Base-by-base conservation (phyloP, 2,113 vertebrate species). In the Anthoscopus minutus region DNA sequence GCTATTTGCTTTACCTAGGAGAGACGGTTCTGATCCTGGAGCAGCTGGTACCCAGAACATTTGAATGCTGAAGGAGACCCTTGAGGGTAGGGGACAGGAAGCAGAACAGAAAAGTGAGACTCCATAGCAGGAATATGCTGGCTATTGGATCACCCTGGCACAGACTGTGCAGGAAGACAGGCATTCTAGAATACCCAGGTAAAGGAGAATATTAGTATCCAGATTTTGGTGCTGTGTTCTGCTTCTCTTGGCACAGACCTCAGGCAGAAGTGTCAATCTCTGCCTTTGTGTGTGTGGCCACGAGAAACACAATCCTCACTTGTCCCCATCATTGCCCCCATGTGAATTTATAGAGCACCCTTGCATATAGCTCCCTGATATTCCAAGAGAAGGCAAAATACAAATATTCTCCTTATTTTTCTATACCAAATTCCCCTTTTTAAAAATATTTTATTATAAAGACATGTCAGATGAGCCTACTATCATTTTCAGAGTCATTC, bases 401-500 rank as follows among this genome's bases (percentile, higher is more conserved):
- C n/a, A 88, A 90, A 72, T 16, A 92, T 38, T 89, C 38, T 72
- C 53, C 73, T 57, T 60, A 6, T 21, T 74, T 91, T 84, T 48
- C 37, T 71, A 38, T 92, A 86, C 40, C 7, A 65, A n/a, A 91
- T 79, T 67, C 53, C n/a, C 60, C 89, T 71, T 60, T 70, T 79
- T 4, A 8, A 57, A 58, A 50, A 47, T 23, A 40, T 84, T 93
- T 93, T 56, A 87, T 92, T 61, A 88, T 73, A 54, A 95, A 93
- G 54, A 88, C 20, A n/a, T 58, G 40, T 93, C 91, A 93, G 92
- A 94, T 80, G 76, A 87, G 80, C 28, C 66, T 24, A 28, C 11
- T 31, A 47, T 77, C 85, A 92, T 96, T 98, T 97, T 96, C 95
- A 56, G 83, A 95, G 81, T 64, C 85, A 67, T 78, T 94, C 57